These are phyloP conservation scores for Drosophila orosa DNA, from an alignment of 1,140 invertebrate genomes.

Conservation along the genomic window DNA sequence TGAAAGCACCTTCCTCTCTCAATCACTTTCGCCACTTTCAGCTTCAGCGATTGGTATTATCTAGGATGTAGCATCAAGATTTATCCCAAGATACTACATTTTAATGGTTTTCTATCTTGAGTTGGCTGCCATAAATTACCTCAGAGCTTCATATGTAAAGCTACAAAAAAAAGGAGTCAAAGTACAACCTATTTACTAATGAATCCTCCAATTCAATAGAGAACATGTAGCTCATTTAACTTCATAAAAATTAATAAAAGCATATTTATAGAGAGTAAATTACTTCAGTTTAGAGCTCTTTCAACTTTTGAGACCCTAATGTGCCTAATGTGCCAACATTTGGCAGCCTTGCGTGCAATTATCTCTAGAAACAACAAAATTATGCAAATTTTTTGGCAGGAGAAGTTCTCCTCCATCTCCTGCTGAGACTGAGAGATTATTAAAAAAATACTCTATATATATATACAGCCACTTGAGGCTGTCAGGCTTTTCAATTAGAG, in stretches of 20 bases:
- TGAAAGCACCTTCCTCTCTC: conserved; percentile 35
- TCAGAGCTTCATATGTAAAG: too few relatives aligned
- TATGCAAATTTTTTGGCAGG: conserved; percentile 4
- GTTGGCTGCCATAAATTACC: conserved; percentile 2
- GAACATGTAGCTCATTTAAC: too few relatives aligned
- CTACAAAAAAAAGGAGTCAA: too few relatives aligned
- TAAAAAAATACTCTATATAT: conserved; percentile 1
- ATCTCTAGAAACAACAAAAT: conserved; percentile 15
- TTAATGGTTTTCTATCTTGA: conserved; percentile 5
- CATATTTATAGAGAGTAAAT: background rate
- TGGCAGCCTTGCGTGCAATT: conserved; percentile 2
- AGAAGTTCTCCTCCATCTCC: background rate
- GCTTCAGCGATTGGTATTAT: conserved; percentile 6
- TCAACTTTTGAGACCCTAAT: conserved; percentile 5
- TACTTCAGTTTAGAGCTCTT: background rate
- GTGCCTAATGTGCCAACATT: conserved; percentile 8
- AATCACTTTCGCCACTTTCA: conserved; percentile 5
- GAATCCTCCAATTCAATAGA: too few relatives aligned
- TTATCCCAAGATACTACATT: background rate
- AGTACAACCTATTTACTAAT: too few relatives aligned
- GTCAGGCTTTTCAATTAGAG: conserved; percentile 27
- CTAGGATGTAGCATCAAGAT: background rate
- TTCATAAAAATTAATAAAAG: too few relatives aligned
- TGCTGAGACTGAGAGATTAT: background rate
- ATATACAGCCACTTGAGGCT: conserved; percentile 2